These are phyloP conservation scores for Magallana ariakensis DNA, from an alignment of 1,140 invertebrate genomes.

Conservation along the genomic window DNA sequence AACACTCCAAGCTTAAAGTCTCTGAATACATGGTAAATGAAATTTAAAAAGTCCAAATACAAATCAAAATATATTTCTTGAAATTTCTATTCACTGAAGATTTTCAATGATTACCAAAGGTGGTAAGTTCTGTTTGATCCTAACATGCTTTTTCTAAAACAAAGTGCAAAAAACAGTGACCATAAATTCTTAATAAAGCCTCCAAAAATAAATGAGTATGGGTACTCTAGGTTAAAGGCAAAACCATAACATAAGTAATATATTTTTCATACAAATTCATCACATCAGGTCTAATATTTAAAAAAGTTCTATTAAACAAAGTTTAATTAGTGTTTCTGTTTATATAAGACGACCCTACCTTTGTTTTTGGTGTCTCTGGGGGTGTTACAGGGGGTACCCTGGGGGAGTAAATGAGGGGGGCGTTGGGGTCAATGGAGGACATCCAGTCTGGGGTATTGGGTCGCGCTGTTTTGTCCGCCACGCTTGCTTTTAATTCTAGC, in stretches of 20 bases:
- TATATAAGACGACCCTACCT: conserved; percentile 46
- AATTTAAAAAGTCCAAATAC: not conserved
- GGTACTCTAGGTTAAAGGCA: no score
- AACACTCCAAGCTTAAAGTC: not conserved
- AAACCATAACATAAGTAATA: no score
- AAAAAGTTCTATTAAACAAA: no score
- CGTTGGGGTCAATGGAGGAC: conserved; percentile 49
- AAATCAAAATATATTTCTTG: not conserved
- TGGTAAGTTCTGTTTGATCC: not conserved
- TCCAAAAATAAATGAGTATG: no score
- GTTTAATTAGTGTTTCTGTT: not conserved
- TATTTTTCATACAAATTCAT: no score
- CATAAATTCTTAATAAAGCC: no score
- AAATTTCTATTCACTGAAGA: not conserved
- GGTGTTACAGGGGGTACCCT: conserved; percentile 45
- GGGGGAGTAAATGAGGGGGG: conserved; percentile 61
- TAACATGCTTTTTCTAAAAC: conserved; percentile 42
- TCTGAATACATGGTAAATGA: conserved; percentile 11
- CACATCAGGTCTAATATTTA: no score
- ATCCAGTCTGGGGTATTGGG: conserved; percentile 66
- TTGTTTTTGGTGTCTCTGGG: conserved; percentile 45
- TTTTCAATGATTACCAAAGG: not conserved
- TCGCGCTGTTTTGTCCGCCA: conserved; percentile 57
- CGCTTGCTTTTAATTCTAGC: conserved; percentile 59
- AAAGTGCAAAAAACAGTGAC: not conserved